Evolutionary conservation across 2,797 vertebrate species (phyloP).

Genomic region (Nannoperca australis): DNA sequence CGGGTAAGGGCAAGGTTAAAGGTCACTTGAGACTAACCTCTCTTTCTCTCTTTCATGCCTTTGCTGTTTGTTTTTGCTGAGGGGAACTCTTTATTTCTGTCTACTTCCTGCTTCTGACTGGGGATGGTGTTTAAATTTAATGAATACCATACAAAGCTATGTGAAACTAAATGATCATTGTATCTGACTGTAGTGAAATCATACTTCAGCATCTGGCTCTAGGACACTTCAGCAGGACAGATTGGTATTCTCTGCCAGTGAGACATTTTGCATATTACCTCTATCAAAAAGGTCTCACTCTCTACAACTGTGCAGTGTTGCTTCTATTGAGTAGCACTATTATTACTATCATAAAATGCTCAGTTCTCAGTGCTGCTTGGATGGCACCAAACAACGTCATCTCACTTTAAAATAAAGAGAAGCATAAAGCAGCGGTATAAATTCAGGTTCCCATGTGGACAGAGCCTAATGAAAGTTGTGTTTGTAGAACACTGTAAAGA

Average conservation of each 20-base stretch:
- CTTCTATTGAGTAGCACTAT: slow-evolving; percentile 19
- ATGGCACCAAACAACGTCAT: not conserved
- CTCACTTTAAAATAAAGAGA: slow-evolving; percentile 22
- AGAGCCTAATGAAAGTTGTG: slow-evolving; percentile 24
- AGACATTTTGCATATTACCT: slow-evolving; percentile 39
- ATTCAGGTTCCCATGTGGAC: not conserved
- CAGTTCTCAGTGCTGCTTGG: slow-evolving; percentile 7
- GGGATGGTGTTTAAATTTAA: not conserved
- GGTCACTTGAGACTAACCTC: slow-evolving; percentile 55
- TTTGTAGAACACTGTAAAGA: not conserved
- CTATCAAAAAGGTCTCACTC: slow-evolving; percentile 6
- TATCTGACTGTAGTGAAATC: slow-evolving; percentile 41
- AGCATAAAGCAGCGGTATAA: slow-evolving; percentile 6
- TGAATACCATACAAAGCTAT: not conserved
- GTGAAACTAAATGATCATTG: slow-evolving; percentile 15
- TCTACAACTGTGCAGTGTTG: slow-evolving; percentile 9
- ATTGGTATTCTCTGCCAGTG: not conserved
- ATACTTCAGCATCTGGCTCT: slow-evolving; percentile 16
- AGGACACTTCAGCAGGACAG: slow-evolving; percentile 13
- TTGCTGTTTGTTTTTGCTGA: slow-evolving; percentile 21
- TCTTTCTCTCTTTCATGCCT: slow-evolving; percentile 16
- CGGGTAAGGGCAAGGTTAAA: slow-evolving; percentile 90
- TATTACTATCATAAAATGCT: slow-evolving; percentile 23
- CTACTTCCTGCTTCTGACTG: slow-evolving; percentile 17
- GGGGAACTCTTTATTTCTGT: slow-evolving; percentile 8